Conservation (phyloP, 2,113 vertebrate species). For the Hiodon tergisus region DNA sequence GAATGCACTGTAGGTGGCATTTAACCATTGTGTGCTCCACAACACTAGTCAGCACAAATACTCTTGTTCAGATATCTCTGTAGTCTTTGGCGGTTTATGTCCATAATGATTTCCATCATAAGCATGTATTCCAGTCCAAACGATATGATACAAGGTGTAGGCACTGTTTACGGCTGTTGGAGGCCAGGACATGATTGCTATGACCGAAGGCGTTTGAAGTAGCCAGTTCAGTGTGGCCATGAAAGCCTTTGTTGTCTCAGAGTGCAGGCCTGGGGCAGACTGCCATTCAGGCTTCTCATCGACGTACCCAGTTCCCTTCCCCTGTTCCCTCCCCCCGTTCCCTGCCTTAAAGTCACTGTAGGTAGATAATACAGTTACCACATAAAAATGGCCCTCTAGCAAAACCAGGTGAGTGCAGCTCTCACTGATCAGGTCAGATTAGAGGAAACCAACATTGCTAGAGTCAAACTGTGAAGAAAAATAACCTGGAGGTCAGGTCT, state of each 20-base stretch:
- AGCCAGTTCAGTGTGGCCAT: background rate
- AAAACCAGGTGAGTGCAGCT: slow-evolving; percentile 8
- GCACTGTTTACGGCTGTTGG: background rate
- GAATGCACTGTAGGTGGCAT: no score
- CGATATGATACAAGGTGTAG: background rate
- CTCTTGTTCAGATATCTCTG: background rate
- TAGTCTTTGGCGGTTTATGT: background rate
- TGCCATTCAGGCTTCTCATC: background rate
- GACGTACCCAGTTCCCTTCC: background rate
- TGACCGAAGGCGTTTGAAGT: background rate
- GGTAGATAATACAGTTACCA: slow-evolving; percentile 16
- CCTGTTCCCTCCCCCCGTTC: slow-evolving; percentile 4
- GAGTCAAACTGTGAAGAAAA: background rate
- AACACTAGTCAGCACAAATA: no score
- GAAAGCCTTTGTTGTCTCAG: background rate
- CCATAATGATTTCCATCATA: background rate
- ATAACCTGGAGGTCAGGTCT: background rate
- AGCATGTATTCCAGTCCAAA: background rate
- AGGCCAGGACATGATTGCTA: background rate
- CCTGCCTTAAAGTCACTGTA: background rate
- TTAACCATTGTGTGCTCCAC: no score
- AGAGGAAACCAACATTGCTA: slow-evolving; percentile 11
- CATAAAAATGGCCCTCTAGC: slow-evolving; percentile 4
- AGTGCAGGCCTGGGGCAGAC: background rate
- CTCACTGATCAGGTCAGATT: slow-evolving; percentile 39